Evolutionary conservation across 2,888 invertebrate species (phyloP).

Genomic region (Tipula vernalis): DNA sequence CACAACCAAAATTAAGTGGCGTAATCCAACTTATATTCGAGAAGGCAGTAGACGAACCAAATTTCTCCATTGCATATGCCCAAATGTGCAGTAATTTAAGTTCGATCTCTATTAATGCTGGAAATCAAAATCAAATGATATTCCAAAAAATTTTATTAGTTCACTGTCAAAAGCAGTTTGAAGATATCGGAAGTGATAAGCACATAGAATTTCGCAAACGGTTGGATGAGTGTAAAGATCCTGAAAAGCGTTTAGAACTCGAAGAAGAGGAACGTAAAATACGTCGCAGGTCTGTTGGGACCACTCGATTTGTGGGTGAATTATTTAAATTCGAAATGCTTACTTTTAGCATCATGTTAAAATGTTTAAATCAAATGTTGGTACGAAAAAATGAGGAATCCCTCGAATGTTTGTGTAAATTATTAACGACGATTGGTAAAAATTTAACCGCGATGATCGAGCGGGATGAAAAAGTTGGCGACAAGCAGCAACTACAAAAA

Average conservation of each 20-base stretch:
- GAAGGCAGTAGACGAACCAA: constrained; percentile 91
- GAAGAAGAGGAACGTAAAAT: constrained; percentile 67
- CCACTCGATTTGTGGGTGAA: constrained; percentile 77
- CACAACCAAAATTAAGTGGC: constrained; percentile 60
- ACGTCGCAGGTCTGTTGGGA: constrained; percentile 77
- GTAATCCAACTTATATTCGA: constrained; percentile 87
- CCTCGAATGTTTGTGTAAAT: constrained; percentile 83
- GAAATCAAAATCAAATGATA: not conserved
- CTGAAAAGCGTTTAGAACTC: constrained; percentile 35
- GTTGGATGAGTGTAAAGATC: not conserved
- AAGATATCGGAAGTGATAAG: not conserved
- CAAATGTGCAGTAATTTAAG: constrained; percentile 49
- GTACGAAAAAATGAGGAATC: constrained; percentile 75
- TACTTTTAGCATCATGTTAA: constrained; percentile 74
- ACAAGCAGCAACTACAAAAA: not conserved
- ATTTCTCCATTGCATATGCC: constrained; percentile 85
- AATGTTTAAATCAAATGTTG: constrained; percentile 67
- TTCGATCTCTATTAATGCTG: not conserved
- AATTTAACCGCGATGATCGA: constrained; percentile 32
- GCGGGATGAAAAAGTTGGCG: not conserved
- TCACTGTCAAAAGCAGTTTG: not conserved
- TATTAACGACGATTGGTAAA: constrained; percentile 82
- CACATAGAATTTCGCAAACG: not conserved
- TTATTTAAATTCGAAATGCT: constrained; percentile 85
- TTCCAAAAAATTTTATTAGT: not conserved